These are phyloP conservation scores for Bolborhynchus lineola DNA, from an alignment of 2,113 vertebrate genomes.

Conservation along the genomic window DNA sequence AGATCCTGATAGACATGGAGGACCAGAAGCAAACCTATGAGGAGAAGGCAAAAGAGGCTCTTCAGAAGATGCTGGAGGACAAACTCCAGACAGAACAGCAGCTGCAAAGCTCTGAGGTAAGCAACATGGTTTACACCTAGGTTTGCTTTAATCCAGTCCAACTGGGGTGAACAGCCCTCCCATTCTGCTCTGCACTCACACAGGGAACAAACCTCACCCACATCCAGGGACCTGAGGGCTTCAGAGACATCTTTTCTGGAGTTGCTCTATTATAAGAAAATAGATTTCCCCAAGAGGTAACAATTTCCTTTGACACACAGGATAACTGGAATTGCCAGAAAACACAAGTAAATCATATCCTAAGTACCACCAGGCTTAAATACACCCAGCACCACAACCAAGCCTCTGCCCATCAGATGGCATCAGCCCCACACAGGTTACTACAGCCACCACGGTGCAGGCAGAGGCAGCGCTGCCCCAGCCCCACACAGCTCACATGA, in stretches of 20 bases:
- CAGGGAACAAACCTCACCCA: not conserved
- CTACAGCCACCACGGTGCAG: rapidly evolving
- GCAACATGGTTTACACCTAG: not conserved
- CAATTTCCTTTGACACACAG: not conserved
- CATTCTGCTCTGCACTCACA: not conserved
- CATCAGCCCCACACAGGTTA: not conserved
- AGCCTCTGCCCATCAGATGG: not conserved
- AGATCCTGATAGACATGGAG: conserved; percentile 87
- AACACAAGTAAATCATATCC: not conserved
- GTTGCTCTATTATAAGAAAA: not conserved
- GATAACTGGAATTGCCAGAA: not conserved
- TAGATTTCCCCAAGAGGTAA: not conserved
- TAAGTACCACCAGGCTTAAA: not conserved
- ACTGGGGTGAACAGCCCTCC: not conserved
- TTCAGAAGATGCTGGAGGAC: conserved; percentile 86
- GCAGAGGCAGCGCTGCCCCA: not conserved
- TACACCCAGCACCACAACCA: not conserved
- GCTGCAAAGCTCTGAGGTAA: conserved; percentile 83
- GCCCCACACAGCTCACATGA: not conserved
- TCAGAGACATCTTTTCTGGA: not conserved
- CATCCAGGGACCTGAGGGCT: not conserved
- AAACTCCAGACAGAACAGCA: conserved; percentile 79
- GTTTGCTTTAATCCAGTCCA: not conserved
- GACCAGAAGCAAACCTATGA: conserved; percentile 87
- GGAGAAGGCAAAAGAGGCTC: conserved; percentile 81